These are phyloP conservation scores for Calliopum simillimum DNA, from an alignment of 2,888 invertebrate species.

Conservation along the genomic window DNA sequence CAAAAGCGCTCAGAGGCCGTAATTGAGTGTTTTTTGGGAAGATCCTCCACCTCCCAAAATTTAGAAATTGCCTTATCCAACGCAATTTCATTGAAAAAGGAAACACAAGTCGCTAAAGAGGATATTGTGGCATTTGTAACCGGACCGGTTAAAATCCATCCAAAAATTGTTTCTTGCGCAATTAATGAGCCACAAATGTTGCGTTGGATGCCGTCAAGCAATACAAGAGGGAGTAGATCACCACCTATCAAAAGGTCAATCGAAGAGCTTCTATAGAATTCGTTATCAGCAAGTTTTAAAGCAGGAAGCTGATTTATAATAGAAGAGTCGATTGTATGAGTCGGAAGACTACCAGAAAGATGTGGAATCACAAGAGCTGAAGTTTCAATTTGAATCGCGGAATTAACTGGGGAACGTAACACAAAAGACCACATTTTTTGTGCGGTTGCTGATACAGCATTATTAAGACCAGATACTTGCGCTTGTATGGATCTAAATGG, in stretches of 20 bases:
- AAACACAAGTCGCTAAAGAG: too few relatives aligned
- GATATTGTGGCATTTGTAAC: neutral
- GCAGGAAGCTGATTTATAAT: too few relatives aligned
- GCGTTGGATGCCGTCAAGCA: neutral
- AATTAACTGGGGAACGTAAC: neutral
- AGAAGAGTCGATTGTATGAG: too few relatives aligned
- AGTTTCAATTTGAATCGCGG: constrained; percentile 3
- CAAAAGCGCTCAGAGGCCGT: constrained; percentile 12
- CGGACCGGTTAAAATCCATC: neutral
- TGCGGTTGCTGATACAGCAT: too few relatives aligned
- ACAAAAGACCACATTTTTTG: constrained; percentile 22
- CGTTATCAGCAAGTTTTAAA: neutral
- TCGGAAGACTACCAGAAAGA: too few relatives aligned
- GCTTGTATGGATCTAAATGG: constrained; percentile 17
- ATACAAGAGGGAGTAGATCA: neutral
- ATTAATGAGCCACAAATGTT: neutral
- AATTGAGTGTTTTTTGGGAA: neutral
- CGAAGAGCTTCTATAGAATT: neutral
- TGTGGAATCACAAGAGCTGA: constrained; percentile 8
- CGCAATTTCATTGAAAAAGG: too few relatives aligned
- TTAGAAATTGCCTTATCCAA: too few relatives aligned
- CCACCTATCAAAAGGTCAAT: constrained; percentile 6
- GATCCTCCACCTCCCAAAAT: too few relatives aligned
- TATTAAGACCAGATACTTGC: constrained; percentile 28
- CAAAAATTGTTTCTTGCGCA: constrained; percentile 14